Evolutionary conservation across 1,140 invertebrate species (phyloP), one percentile per base, ranked within the genome.

Genomic region (Cataglyphis hispanica): DNA sequence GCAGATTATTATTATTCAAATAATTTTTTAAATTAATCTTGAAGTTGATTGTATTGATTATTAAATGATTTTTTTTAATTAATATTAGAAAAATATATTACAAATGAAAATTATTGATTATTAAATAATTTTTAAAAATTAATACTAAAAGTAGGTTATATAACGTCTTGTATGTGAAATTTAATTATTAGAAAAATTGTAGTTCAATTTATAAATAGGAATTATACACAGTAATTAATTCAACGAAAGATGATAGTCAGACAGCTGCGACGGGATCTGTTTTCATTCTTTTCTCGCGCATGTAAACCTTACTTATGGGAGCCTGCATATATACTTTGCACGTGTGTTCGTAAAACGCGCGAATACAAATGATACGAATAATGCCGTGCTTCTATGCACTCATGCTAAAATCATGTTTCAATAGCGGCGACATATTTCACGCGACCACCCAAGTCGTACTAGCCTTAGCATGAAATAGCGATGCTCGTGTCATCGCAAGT

Each of bases 371-470:
- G 40, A 70, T 27, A 6, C 7, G 43, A 50, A 67, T 43, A 43
- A 22, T 67, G 11, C 34, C 46, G 50, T 83, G 25, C 50, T 85
- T 77, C 60, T 78, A 85, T 80, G 64, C 64, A 74, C 58, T 66
- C 74, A 11, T 40, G 19, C 63, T 40, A 67, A 22, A 67, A 40
- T 67, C 19, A 10, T 67, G 66, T 40, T 74, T 27, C 70, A 31
- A 31, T 67, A 74, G 72, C 67, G 27, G 22, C 50, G 75, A 37
- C 56, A 27, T 31, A 46, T 16, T 19, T 3, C 63, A 16, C 37
- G 50, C 46, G 86, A 80, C 86, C 86, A 87, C 86, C 86, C 86
- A 86, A 74, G 74, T 11, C 50, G 76, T 50, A 3, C 16, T 13
- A 46, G 16, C 56, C 46, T 43, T 40, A 13, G 56, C 27, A 43